A percentile compares a stretch with the other conserved stretches of the same genome.
These are phyloP conservation scores for Carduelis carduelis DNA, from an alignment of 2,797 vertebrate species.

Conservation along the genomic window DNA sequence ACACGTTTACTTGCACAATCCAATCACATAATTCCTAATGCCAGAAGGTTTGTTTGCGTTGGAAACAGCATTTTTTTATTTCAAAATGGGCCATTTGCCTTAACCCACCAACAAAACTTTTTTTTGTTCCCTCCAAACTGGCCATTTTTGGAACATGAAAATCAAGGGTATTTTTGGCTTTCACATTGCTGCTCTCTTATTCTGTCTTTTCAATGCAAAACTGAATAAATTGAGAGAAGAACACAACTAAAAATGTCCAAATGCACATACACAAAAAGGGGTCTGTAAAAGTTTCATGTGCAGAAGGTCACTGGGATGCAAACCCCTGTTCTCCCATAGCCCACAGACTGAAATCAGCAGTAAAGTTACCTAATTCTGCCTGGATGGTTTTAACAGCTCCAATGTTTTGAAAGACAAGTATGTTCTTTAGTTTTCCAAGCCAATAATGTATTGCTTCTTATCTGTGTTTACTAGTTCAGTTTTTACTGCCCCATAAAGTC, in stretches of 20 bases:
- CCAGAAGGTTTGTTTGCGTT: not conserved
- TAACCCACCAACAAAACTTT: not conserved
- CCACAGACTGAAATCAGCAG: not conserved
- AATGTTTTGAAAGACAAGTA: not conserved
- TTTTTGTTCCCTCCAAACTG: not conserved
- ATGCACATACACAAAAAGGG: not conserved
- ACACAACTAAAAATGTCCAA: not conserved
- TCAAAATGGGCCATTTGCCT: not conserved
- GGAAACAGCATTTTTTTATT: not conserved
- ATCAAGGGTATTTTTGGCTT: constrained; percentile 31
- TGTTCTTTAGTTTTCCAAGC: not conserved
- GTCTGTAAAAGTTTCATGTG: not conserved
- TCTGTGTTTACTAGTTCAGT: not conserved
- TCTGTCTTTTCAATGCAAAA: not conserved
- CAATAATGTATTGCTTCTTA: not conserved
- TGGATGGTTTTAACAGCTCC: not conserved
- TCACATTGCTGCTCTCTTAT: not conserved
- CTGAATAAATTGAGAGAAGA: not conserved
- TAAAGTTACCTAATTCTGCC: not conserved
- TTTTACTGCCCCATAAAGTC: not conserved
- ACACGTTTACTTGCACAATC: fast-evolving
- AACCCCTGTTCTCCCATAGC: not conserved
- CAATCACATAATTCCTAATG: not conserved
- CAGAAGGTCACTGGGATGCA: not conserved
- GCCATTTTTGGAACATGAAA: constrained; percentile 39